Base-by-base conservation (phyloP, 1,140 invertebrate genomes). In the Bombus ignitus region DNA sequence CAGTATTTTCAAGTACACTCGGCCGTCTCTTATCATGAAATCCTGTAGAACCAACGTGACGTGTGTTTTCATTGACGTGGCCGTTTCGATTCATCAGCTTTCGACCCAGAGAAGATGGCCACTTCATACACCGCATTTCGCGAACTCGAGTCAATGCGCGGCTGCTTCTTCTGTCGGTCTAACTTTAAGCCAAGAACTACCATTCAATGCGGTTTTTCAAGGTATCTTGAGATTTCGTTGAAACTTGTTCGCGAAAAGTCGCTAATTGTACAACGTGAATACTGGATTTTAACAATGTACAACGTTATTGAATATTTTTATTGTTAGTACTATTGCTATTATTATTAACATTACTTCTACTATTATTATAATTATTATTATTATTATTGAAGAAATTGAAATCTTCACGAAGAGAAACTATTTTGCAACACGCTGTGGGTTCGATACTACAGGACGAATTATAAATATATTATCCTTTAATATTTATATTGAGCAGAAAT, bases 1-100 rank as follows among this genome's bases (percentile, higher is more conserved):
- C 32, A 39, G 25, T n/a, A 39, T 18, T 78, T 83, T 79, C 82
- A 76, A 84, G 82, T 77, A n/a, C 74, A 78, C 74, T 70, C 53
- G 35, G 1, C 35, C 18, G 22, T 6, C 10, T 18, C 28, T 39
- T 18, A 42, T 66, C 66, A 76, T 83, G 42, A 47, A 32, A n/a
- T 65, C 25, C 39, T 25, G 15, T 57, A 25, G 32, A 35, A 65
- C 25, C 28, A 35, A 22, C 39, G 81, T 25, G 62, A 59, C 68
- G 53, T 62, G n/a, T 62, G 32, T 65, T 65, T 85, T 72, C 83
- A 80, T 85, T 80, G 68, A 78, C 32, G 53, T 72, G n/a, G 37
- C 4, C 28, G 57, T 47, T 85, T 47, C 83, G 68, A 79, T 85
- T 85, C 74, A 72, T 73, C 57, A 22, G 66, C 68, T 22, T 79